Base-by-base conservation (phyloP, 1,140 invertebrate genomes). In the Nymphalis io region DNA sequence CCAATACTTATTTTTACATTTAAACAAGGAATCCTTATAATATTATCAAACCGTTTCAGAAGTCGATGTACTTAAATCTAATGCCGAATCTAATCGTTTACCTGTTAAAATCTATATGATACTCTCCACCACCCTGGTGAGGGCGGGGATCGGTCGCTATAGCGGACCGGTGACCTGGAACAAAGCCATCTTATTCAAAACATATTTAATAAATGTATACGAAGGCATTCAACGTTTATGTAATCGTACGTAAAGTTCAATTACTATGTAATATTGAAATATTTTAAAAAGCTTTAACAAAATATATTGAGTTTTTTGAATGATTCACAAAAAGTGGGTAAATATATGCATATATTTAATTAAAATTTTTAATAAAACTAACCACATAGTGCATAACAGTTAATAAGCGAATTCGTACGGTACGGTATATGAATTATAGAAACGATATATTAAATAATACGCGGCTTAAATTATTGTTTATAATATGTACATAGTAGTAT, bases 101-200 rank as follows among this genome's bases (percentile, higher is more conserved):
- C 78, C 80, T 80, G 75, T 70, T 71, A 39, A 77, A 74, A 80
- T 72, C 80, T 83, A 89, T 76, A 89, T 84, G 73, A 86, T 84
- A 79, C 84, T 89, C 76, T 90, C 88, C 64, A 87, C 85, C 87
- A 89, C 88, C 88, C 85, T 83, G 69, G 84, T 77, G 59, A 90
- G 87, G 87, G 88, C 85, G 88, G 87, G 87, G 69, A 89, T 85
- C 72, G 85, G 86, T 79, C 88, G 88, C 86, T 90, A 90, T 85
- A 90, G 88, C 70, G 87, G 88, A 73, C 88, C 88, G 76, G 88
- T 90, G 76, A 90, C 88, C 88, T 90, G 84, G 55, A 80, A 82
- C 72, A 78, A 84, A 55, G 44, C 53, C 16, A 42, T 59, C 13
- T 57, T 57, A 48, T 58, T 62, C 33, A 59, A 59, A 40, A 23